Base-by-base conservation (phyloP, 2,797 vertebrate genomes). In the Agapornis canus region DNA sequence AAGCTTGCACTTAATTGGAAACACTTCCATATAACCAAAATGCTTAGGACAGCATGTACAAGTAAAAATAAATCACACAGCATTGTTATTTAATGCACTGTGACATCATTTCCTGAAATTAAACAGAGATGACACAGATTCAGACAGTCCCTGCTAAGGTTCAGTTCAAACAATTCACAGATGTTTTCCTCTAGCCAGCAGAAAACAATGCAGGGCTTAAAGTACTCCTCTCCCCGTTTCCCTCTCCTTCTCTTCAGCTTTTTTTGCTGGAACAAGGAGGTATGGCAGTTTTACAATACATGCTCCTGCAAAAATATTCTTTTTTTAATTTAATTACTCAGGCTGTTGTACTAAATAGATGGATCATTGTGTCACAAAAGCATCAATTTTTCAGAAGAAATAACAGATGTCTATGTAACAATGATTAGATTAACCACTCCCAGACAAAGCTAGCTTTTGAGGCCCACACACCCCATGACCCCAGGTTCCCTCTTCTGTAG, bases 101-200 rank as follows among this genome's bases (percentile, higher is more conserved):
- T 98, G 97, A 98, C 96, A 98, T 98, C 97, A 98, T 98, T 98
- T 98, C 98, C 98, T 98, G 97, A 98, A 98, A 98, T 98, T 97
- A 98, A 98, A 97, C 95, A 97, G 97, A 98, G 97, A 98, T 98
- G 97, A 98, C 97, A 98, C 97, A 97, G 95, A 97, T 98, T 97
- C 97, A 96, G 96, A 96, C 59, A 73, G 95, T 97, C 96, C 95
- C 97, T 94, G 95, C 94, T 96, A 97, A 97, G 95, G 97, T 97
- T 98, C 94, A 96, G 93, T 98, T 98, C 97, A 98, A 99, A 99
- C 97, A 98, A 98, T 98, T 98, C 98, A 98, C 99, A 99, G 98
- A 99, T 99, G 98, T 99, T 98, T 98, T 98, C 97, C 97, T 97
- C 96, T 95, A 97, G 96, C 97, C 96, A 94, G 96, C 82, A 95